Percentiles rank a stretch among this genome's conserved stretches.
Conservation (phyloP, 2,888 invertebrate species). For the Perithous albicinctus region DNA sequence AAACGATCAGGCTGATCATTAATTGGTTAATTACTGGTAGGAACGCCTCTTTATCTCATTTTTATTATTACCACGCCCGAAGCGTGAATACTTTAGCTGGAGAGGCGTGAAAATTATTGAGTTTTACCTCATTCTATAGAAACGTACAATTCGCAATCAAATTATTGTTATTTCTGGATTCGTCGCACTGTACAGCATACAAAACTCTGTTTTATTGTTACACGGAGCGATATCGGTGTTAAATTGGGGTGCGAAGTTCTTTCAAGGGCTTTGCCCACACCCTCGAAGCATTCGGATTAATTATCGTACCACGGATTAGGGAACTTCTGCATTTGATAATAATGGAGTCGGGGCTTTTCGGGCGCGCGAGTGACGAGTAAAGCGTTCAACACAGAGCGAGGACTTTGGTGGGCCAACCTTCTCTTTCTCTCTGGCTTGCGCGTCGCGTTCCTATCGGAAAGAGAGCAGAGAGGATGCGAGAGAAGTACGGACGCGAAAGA, state of each 20-base stretch:
- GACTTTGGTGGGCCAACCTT: constrained; percentile 19
- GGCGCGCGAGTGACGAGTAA: constrained; percentile 40
- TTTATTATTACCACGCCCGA: background rate
- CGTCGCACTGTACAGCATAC: background rate
- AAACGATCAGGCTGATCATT: background rate
- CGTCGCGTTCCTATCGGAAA: constrained; percentile 37
- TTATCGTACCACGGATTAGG: constrained; percentile 65
- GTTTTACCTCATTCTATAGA: background rate
- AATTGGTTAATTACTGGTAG: background rate
- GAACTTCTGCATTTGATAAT: constrained; percentile 61
- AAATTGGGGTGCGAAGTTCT: constrained; percentile 57
- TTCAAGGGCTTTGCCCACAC: constrained; percentile 32
- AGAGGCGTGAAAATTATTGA: background rate
- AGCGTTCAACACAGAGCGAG: constrained; percentile 27
- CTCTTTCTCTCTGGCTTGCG: constrained; percentile 43
- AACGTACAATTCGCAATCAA: background rate
- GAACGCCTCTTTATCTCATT: background rate
- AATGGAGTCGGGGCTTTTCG: constrained; percentile 40
- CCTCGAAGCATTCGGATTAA: constrained; percentile 52
- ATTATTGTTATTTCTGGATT: background rate
- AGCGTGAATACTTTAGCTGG: background rate
- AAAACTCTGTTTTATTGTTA: constrained; percentile 48
- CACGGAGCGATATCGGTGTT: constrained; percentile 38
- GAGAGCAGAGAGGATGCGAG: constrained; percentile 56
- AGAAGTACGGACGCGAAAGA: constrained; percentile 79